A percentile compares a stretch with the other conserved stretches of the same genome.
Evolutionary conservation across 2,797 vertebrate species (phyloP).

Genomic region (Phylloscopus collybita): DNA sequence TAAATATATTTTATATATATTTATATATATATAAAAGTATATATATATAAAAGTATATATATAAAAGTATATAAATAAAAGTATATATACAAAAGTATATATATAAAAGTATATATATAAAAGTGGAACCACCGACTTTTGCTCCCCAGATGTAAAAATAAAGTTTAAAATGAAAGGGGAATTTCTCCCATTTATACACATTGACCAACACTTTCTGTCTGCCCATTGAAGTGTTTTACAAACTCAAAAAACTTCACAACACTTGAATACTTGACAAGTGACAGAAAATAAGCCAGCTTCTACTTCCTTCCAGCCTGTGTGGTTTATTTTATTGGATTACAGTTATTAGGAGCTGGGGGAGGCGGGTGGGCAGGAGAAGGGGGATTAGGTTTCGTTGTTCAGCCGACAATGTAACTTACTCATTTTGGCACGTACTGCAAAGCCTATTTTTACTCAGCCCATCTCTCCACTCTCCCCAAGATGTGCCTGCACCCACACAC

Average conservation of each 20-base stretch:
- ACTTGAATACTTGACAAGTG: neutral
- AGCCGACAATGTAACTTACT: slow-evolving; percentile 16
- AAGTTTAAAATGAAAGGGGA: too few species aligned
- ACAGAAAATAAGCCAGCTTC: slow-evolving; percentile 17
- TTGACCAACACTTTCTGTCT: neutral
- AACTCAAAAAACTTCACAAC: neutral
- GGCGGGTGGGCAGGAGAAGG: slow-evolving; percentile 44
- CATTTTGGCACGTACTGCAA: neutral
- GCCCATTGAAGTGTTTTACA: neutral
- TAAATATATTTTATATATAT: too few species aligned
- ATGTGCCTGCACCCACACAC: slow-evolving; percentile 55
- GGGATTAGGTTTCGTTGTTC: slow-evolving; percentile 21
- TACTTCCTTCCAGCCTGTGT: slow-evolving; percentile 39
- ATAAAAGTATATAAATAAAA: too few species aligned
- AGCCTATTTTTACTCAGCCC: slow-evolving; percentile 54
- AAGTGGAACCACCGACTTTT: too few species aligned
- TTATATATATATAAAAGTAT: fast-evolving
- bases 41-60: too few species aligned
- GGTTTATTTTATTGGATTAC: slow-evolving; percentile 25
- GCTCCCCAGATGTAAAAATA: too few species aligned
- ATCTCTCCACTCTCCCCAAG: neutral
- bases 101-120: too few species aligned
- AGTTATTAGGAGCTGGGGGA: slow-evolving; percentile 49
- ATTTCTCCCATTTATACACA: too few species aligned
- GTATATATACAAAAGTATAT: too few species aligned